Evolutionary conservation across 2,113 vertebrate genomes (phyloP), one percentile per base, ranked within the genome.

Genomic region (Paracanthobrama guichenoti): DNA sequence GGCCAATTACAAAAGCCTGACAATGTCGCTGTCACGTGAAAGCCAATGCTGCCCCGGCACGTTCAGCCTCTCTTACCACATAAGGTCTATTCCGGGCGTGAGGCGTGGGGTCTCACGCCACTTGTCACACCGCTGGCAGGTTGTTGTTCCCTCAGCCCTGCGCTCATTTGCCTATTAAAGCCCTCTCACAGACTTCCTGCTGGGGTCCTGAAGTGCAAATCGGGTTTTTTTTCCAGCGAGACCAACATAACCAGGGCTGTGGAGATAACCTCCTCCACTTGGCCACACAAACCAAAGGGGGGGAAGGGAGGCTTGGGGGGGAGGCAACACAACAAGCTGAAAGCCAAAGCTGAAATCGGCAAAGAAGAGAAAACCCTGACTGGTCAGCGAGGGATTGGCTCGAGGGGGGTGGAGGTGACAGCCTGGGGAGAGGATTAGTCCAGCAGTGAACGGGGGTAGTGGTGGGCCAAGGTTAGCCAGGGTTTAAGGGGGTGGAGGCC

Each of bases 181-280:
- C 88, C 35, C 57, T 82, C 88, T 81, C 31, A 67, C 55, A 57
- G 94, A 93, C 95, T 94, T 93, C 97, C 96, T 95, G 95, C 97
- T 94, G 97, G 92, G 97, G 93, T 93, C 93, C 92, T 95, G 93
- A 95, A 96, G 96, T 92, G 95, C 95, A 96, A 97, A 97, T 95
- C 93, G 22, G 31, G 31, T 22, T 66, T 82, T 66, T 82, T 71
- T 81, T 81, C 60, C 62, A 81, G n/a, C 0, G 31, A 71, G 62
- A 62, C 76, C 93, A 90, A 97, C 96, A 97, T 95, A 95, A 82
- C 80, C 31, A 55, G 28, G 64, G 31, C 6, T 11, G 12, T 42
- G 77, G 16, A 66, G 69, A 85, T 74, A 75, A 62, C 39, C 57
- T 57, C 48, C 31, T 72, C 64, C 48, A 35, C 64, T 82, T 14